A percentile compares a stretch with the other conserved stretches of the same genome.
These are phyloP conservation scores for Neopelma chrysocephalum DNA, from an alignment of 2,797 vertebrate genomes.

Conservation along the genomic window DNA sequence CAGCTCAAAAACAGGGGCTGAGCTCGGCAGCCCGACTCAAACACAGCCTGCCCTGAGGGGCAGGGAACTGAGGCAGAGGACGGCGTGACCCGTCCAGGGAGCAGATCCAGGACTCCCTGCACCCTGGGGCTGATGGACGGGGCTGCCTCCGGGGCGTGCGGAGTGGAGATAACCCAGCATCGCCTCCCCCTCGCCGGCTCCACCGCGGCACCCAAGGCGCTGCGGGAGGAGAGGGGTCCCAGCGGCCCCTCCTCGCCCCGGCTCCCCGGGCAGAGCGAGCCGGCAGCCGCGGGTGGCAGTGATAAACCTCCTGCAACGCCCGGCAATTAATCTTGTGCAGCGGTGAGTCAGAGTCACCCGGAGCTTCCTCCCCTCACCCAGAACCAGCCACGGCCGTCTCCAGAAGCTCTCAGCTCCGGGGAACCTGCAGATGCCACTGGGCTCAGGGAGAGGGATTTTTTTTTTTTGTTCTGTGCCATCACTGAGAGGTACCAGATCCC, in stretches of 20 bases:
- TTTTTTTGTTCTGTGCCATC: neutral
- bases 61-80: neutral
- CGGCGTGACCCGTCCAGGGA: fast-evolving
- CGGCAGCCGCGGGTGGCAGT: constrained; percentile 52
- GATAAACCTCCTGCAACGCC: constrained; percentile 67
- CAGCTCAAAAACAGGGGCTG: neutral
- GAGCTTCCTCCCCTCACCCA: constrained; percentile 43
- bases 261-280: neutral
- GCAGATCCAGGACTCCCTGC: fast-evolving
- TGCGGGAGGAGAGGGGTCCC: neutral
- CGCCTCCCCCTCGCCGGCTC: fast-evolving
- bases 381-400: constrained; percentile 30
- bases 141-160: neutral
- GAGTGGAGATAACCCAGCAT: neutral
- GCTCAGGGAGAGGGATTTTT: neutral
- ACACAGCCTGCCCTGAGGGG: neutral
- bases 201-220: neutral
- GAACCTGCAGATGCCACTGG: constrained; percentile 56
- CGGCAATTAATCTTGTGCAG: constrained; percentile 77
- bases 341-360: constrained; percentile 52
- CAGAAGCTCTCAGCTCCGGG: constrained; percentile 59
- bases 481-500: neutral
- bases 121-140: neutral
- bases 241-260: neutral
- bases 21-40: neutral